A percentile compares a stretch with the other conserved stretches of the same genome.
Evolutionary conservation across 2,888 invertebrate genomes (phyloP).

Genomic region (Drosophila setosimentum): DNA sequence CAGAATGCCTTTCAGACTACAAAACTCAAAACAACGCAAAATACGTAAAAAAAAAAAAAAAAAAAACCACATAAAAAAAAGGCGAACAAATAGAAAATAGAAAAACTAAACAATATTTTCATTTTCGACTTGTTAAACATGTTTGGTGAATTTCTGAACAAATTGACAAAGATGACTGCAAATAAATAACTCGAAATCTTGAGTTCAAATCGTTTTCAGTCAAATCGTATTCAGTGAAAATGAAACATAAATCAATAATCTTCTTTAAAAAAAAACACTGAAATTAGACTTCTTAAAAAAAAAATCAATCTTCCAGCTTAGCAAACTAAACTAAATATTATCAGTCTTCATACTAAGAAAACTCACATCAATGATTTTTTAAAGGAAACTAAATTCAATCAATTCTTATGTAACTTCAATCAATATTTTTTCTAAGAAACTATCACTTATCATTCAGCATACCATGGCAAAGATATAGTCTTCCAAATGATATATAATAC

Average conservation of each 20-base stretch:
- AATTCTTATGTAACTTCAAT: not conserved
- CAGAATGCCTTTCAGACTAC: slow-evolving; percentile 38
- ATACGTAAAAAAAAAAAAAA: not conserved
- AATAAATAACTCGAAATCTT: not conserved
- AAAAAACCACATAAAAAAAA: no score
- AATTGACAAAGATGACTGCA: not conserved
- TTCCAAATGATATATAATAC: no score
- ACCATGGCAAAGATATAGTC: not conserved
- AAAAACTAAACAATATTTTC: slow-evolving; percentile 4
- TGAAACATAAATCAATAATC: not conserved
- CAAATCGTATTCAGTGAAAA: no score
- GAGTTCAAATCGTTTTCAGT: not conserved
- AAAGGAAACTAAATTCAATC: not conserved
- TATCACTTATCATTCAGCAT: not conserved
- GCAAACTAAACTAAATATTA: not conserved
- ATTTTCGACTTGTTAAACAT: not conserved
- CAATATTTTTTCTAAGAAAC: not conserved
- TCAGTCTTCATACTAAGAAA: not conserved
- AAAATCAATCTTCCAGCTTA: not conserved
- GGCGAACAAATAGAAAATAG: not conserved
- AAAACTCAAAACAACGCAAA: slow-evolving; percentile 28
- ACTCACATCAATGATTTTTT: not conserved
- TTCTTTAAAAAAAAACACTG: not conserved
- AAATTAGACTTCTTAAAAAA: not conserved
- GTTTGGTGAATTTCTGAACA: not conserved